A percentile compares a stretch with the other conserved stretches of the same genome.
phyloP scores from a whole-genome alignment of 92 coral and sea anemone genomes.

The Paramuricea clavata region DNA sequence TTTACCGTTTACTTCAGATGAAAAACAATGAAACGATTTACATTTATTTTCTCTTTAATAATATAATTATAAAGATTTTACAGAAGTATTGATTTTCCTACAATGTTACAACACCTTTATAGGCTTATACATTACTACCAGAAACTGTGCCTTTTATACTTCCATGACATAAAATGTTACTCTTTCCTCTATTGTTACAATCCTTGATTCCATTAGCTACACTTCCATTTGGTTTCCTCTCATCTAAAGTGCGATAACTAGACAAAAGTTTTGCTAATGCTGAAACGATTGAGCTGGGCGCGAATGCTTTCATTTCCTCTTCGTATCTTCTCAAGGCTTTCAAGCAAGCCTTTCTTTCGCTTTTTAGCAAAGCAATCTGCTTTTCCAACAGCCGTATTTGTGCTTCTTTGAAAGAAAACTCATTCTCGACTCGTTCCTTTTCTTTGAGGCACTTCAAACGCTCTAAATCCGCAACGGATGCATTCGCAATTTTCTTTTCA shows the following conservation, averaged over 20 bases:
- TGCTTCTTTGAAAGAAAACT: slow-evolving; percentile 15
- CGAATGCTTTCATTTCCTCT: background rate
- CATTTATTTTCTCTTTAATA: background rate
- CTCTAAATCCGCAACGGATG: background rate
- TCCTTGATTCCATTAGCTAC: background rate
- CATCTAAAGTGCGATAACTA: background rate
- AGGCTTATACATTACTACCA: background rate
- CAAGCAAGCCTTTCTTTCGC: slow-evolving; percentile 15
- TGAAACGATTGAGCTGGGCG: background rate
- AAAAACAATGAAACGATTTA: no score
- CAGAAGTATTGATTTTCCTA: background rate
- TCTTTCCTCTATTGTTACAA: background rate
- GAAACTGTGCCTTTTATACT: background rate
- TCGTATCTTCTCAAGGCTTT: slow-evolving; percentile 32
- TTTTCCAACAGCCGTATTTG: slow-evolving; percentile 29
- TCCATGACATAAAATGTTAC: background rate
- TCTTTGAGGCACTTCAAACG: slow-evolving; percentile 5
- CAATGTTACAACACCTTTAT: background rate
- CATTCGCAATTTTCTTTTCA: background rate
- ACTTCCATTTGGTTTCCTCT: background rate
- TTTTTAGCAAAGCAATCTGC: slow-evolving; percentile 29
- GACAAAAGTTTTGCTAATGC: background rate
- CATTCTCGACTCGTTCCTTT: slow-evolving; percentile 37
- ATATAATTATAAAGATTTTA: no score
- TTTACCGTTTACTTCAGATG: no score